A percentile compares a stretch with the other conserved stretches of the same genome.
These are phyloP conservation scores for Boloria selene DNA, from an alignment of 2,888 invertebrate genomes.

Conservation along the genomic window DNA sequence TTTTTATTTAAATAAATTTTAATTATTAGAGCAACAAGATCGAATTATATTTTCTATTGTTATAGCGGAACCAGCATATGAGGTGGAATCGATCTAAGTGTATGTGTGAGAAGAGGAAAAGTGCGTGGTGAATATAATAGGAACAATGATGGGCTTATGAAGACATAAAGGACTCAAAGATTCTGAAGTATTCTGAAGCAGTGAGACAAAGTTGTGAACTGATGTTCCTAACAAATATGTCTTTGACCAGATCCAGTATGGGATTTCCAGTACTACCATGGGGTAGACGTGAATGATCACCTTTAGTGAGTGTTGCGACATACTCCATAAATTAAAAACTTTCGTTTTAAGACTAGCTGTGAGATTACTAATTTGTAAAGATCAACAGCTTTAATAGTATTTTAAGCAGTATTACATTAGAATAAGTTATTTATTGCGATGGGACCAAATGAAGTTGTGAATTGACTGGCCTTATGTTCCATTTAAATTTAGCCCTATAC, in stretches of 20 bases:
- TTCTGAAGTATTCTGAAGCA: slow-evolving; percentile 19
- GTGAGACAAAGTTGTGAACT: slow-evolving; percentile 38
- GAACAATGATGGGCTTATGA: neutral
- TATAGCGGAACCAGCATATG: slow-evolving; percentile 74
- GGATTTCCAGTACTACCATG: too few relatives aligned
- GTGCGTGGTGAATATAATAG: slow-evolving; percentile 35
- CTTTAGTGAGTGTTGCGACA: too few relatives aligned
- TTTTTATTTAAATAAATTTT: neutral
- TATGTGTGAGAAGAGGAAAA: slow-evolving; percentile 58
- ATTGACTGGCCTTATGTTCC: slow-evolving; percentile 43
- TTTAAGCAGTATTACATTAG: slow-evolving; percentile 71
- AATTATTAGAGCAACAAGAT: slow-evolving; percentile 20
- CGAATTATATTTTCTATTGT: slow-evolving; percentile 58
- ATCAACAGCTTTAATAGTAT: slow-evolving; percentile 44
- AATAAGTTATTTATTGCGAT: slow-evolving; percentile 65
- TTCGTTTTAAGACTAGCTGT: slow-evolving; percentile 1
- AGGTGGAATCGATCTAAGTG: slow-evolving; percentile 78
- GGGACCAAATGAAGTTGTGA: slow-evolving; percentile 78
- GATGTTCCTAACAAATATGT: slow-evolving; percentile 58
- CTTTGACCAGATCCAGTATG: slow-evolving; percentile 45
- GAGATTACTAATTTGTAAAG: neutral
- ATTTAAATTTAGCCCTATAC: slow-evolving; percentile 30
- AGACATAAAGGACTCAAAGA: slow-evolving; percentile 18
- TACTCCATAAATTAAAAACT: neutral
- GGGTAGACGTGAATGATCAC: too few relatives aligned